Percentiles rank a stretch among this genome's conserved stretches.
Conservation (phyloP, 2,113 vertebrate species). For the Dinomys branickii region DNA sequence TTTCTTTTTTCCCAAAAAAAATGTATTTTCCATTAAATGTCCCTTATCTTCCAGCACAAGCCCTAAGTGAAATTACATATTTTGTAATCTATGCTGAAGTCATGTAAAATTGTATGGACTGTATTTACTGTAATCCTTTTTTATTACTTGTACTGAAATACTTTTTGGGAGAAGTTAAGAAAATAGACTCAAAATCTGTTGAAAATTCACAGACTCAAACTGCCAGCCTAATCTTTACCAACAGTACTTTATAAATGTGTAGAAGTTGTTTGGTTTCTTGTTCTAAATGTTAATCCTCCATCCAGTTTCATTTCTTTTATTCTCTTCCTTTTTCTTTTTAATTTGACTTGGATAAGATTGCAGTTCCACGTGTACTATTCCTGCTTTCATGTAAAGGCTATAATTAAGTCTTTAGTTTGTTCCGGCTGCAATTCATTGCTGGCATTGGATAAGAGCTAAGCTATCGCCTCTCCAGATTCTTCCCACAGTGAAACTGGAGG, state of each 20-base stretch:
- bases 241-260: neutral
- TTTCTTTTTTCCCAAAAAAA: too few species aligned
- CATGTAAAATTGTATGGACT: neutral
- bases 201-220: constrained; percentile 6
- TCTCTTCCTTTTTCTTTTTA: neutral
- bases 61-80: neutral
- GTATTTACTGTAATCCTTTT: neutral
- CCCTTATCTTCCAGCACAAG: neutral
- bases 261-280: constrained; percentile 9
- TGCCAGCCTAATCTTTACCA: neutral
- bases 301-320: neutral
- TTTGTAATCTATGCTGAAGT: constrained; percentile 10
- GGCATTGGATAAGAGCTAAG: constrained; percentile 48
- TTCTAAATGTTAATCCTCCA: constrained; percentile 5
- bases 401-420: constrained; percentile 79
- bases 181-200: constrained; percentile 3
- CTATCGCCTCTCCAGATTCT: constrained; percentile 32
- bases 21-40: constrained; percentile 26
- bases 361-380: constrained; percentile 27
- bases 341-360: constrained; percentile 59
- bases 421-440: constrained; percentile 60
- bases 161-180: neutral
- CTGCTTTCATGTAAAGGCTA: constrained; percentile 48
- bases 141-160: neutral
- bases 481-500: constrained; percentile 54